phyloP scores from a whole-genome alignment of 2,113 vertebrate genomes.

The Hiodon alosoides region DNA sequence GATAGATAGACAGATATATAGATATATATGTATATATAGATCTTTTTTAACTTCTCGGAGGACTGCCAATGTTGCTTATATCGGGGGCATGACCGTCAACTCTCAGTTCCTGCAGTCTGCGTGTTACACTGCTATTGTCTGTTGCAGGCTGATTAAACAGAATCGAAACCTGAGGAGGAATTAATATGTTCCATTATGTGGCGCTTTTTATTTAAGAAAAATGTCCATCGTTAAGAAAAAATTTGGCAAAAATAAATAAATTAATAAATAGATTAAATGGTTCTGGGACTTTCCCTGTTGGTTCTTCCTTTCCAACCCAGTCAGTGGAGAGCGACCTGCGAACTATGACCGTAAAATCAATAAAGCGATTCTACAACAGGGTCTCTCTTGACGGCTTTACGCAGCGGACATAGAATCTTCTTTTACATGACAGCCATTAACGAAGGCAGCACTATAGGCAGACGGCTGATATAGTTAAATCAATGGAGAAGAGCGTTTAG shows the following conservation, averaged over 20 bases:
- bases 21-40: neutral
- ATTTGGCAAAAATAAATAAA: neutral
- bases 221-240: neutral
- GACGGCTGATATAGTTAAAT: neutral
- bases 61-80: neutral
- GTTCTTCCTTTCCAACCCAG: neutral
- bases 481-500: neutral
- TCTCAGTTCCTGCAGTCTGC: neutral
- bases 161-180: neutral
- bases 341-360: slow-evolving; percentile 3
- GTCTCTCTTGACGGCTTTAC: neutral
- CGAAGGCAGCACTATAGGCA: neutral
- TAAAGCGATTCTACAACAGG: neutral
- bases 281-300: neutral
- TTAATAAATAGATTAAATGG: neutral
- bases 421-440: neutral
- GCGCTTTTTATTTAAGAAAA: neutral
- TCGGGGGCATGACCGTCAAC: neutral
- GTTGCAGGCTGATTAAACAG: neutral
- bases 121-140: neutral
- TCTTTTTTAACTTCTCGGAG: slow-evolving; percentile 6
- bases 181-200: neutral
- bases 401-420: neutral
- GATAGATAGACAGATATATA: neutral
- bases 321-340: slow-evolving; percentile 6